Evolutionary conservation across 30 jellyfish, hydroid and myxozoan species (phyloP).

Genomic region (Pseudorhiza aurosa): DNA sequence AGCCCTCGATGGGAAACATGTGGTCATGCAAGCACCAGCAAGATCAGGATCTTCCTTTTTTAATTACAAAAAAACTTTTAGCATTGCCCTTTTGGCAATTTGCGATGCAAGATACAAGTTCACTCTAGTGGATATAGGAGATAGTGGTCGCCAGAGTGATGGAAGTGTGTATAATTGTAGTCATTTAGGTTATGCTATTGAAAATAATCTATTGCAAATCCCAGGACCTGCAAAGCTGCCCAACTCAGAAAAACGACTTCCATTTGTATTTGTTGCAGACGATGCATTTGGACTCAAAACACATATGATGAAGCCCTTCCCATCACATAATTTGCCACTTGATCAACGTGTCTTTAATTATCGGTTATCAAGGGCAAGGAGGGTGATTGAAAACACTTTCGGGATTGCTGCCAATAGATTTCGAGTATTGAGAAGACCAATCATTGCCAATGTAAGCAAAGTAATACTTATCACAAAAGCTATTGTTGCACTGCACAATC

Average conservation of each 20-base stretch:
- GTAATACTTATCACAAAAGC: conserved; percentile 37
- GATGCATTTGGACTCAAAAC: conserved; percentile 52
- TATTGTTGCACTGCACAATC: too few relatives aligned
- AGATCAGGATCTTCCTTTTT: conserved; percentile 34
- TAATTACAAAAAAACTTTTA: conserved; percentile 48
- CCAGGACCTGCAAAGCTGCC: conserved; percentile 55
- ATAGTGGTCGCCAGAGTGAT: conserved; percentile 63
- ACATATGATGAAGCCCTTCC: conserved; percentile 64
- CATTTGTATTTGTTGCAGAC: conserved; percentile 39
- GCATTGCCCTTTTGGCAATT: conserved; percentile 41
- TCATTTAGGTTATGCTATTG: conserved; percentile 56
- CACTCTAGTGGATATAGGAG: conserved; percentile 41
- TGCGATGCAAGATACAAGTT: conserved; percentile 40
- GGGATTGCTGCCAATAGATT: too few relatives aligned
- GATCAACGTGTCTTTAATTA: too few relatives aligned
- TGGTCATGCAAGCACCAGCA: conserved; percentile 57
- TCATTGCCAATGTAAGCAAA: too few relatives aligned
- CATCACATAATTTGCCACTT: conserved; percentile 46
- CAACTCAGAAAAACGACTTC: conserved; percentile 31
- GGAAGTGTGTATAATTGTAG: conserved; percentile 61
- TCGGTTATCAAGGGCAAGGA: too few relatives aligned
- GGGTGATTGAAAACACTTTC: too few relatives aligned
- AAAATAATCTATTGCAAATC: conserved; percentile 11
- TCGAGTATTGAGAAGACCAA: too few relatives aligned
- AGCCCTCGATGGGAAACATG: conserved; percentile 65